Evolutionary conservation across 2,113 vertebrate species (phyloP), one percentile per base, ranked within the genome.

Genomic region (Sterrhoptilus dennistouni): DNA sequence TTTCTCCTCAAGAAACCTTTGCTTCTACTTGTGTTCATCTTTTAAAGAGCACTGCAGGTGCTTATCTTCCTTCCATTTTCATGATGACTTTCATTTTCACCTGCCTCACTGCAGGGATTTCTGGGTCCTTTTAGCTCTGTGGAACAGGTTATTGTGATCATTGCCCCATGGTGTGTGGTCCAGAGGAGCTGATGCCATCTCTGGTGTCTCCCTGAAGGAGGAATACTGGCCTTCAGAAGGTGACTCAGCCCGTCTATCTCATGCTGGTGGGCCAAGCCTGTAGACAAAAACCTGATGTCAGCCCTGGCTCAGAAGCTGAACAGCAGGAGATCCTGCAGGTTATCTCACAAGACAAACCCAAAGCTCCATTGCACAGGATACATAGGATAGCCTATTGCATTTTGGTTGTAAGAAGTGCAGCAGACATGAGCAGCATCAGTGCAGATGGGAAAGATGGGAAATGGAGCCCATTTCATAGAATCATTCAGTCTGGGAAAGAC

Each of bases 121-220:
- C 56, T 61, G 56, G 5, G 20, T 70, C 66, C 47, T 65, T 74
- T 35, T 3, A 38, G 28, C 64, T 65, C 50, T 11, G 7, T 23
- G 42, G 49, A 70, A 13, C 29, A 25, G n/a, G 35, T 7, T 42
- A 16, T 19, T 78, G 33, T 42, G 29, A 29, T 50, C 33, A 1
- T 6, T 76, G 24, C 13, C 33, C 64, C 16, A 2, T 0, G 0
- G n/a, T 0, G 0, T 8, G 31, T 4, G 2, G 29, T 69, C 44
- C 4, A 3, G 64, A 60, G 47, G 47, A 57, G 33, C 40, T 70
- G 60, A 74, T 59, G 66, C 28, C 54, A 21, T 44, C 54, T 50
- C 5, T 72, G 76, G 14, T 56, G 65, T 72, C n/a, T 70, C 64
- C 59, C 59, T 6, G 28, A 8, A 49, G 75, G 24, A 88, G 20